These are phyloP conservation scores for Pelvicachromis taeniatus DNA, from an alignment of 2,113 vertebrate species.

Conservation along the genomic window DNA sequence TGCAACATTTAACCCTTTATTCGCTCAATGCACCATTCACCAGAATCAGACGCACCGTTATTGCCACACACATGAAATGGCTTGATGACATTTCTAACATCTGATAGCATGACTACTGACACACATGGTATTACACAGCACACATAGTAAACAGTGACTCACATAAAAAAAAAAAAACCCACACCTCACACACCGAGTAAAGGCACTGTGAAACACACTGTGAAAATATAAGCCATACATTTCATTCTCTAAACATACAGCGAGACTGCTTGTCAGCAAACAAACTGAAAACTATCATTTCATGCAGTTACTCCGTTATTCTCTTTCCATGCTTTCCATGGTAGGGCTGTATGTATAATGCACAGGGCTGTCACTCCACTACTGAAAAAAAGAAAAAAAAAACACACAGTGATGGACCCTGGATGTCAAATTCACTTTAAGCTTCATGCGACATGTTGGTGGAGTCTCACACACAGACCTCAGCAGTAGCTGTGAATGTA, in stretches of 20 bases:
- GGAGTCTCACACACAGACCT: constrained; percentile 2
- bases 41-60: not conserved
- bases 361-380: constrained; percentile 7
- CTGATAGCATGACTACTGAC: not conserved
- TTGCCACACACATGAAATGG: not conserved
- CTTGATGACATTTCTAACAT: not conserved
- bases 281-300: constrained; percentile 18
- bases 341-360: constrained; percentile 17
- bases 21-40: not conserved
- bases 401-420: constrained; percentile 4
- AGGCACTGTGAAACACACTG: not conserved
- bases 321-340: not conserved
- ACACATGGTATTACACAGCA: not conserved
- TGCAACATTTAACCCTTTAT: constrained; percentile 20
- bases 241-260: not conserved
- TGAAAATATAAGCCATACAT: not conserved
- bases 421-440: constrained; percentile 39
- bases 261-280: not conserved
- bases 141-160: not conserved
- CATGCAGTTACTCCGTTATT: constrained; percentile 10
- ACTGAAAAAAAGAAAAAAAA: not conserved
- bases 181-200: not conserved
- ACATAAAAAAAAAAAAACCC: not conserved
- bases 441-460: constrained; percentile 8
- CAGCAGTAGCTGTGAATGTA: constrained; percentile 16